Evolutionary conservation across 2,888 invertebrate species (phyloP), one percentile per base, ranked within the genome.

Genomic region (Ophioninae sp.): DNA sequence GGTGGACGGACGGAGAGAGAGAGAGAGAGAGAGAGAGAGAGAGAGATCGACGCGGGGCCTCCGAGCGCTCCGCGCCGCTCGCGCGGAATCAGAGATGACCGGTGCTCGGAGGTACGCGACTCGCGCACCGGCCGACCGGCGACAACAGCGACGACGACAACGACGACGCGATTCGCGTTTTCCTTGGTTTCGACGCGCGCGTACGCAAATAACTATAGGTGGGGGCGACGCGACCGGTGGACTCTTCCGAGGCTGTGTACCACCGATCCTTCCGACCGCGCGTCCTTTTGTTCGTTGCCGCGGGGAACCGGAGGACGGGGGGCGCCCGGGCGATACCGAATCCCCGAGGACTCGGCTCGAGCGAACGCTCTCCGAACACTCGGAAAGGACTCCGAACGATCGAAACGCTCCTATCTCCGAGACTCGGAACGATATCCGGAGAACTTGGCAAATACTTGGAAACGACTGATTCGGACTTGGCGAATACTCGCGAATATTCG

Each of bases 1-100:
- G 83, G 83, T 85, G 85, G 79, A 82, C 84, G 73, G 70, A 74
- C 82, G 37, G n/a, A n/a, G n/a, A n/a, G n/a, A n/a, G n/a, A n/a
- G n/a, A n/a, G n/a, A n/a, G n/a, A n/a, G n/a, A n/a, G n/a, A n/a
- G n/a, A n/a, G n/a, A n/a, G n/a, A n/a, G n/a, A n/a, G n/a, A n/a
- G n/a, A n/a, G n/a, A n/a, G n/a, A n/a, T n/a, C n/a, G n/a, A n/a
- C n/a, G n/a, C 30, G 30, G 30, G 30, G 30, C 30, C 30, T 30
- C 30, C 30, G 30, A 30, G 30, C 30, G 30, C 30, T 30, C 2
- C 30, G 30, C 30, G 30, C 30, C 3, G 77, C 83, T 83, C 81
- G 83, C 79, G 81, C 86, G 84, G 84, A 85, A 85, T 84, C 79
- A 81, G 82, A 86, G 87, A 87, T 86, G 87, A 86, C 84, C 86